phyloP scores from a whole-genome alignment of 2,888 invertebrate species.

The Diaprepes abbreviatus region DNA sequence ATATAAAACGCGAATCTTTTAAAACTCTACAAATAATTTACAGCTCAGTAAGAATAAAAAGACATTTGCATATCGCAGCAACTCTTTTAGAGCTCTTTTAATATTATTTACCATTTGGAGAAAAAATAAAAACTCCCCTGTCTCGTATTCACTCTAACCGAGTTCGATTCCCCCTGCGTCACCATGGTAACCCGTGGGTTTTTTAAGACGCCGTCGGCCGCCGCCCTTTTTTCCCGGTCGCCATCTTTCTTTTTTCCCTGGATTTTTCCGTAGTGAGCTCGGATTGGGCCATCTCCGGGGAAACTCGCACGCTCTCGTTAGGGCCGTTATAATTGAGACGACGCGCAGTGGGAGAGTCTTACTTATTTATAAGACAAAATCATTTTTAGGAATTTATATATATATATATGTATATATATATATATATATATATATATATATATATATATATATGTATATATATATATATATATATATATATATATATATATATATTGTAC shows the following conservation, averaged over 20 bases:
- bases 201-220: conserved; percentile 61
- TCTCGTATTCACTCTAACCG: conserved; percentile 57
- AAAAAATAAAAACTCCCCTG: conserved; percentile 53
- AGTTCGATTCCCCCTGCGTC: conserved; percentile 60
- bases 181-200: conserved; percentile 62
- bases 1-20: background rate
- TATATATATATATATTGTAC: too few relatives aligned
- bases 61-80: conserved; percentile 32
- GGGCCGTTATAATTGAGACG: conserved; percentile 43
- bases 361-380: too few relatives aligned
- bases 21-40: background rate
- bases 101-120: conserved; percentile 42
- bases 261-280: conserved; percentile 34
- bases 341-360: conserved; percentile 24
- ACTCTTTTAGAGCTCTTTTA: conserved; percentile 36
- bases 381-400: too few relatives aligned
- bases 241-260: conserved; percentile 61
- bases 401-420: too few relatives aligned
- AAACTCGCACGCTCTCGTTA: conserved; percentile 37
- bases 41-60: conserved; percentile 24
- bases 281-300: conserved; percentile 40
- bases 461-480: too few relatives aligned
- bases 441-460: too few relatives aligned
- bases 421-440: too few relatives aligned
- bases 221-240: conserved; percentile 62